Evolutionary conservation across 2,113 vertebrate genomes (phyloP).

Genomic region (Pimephales promelas): DNA sequence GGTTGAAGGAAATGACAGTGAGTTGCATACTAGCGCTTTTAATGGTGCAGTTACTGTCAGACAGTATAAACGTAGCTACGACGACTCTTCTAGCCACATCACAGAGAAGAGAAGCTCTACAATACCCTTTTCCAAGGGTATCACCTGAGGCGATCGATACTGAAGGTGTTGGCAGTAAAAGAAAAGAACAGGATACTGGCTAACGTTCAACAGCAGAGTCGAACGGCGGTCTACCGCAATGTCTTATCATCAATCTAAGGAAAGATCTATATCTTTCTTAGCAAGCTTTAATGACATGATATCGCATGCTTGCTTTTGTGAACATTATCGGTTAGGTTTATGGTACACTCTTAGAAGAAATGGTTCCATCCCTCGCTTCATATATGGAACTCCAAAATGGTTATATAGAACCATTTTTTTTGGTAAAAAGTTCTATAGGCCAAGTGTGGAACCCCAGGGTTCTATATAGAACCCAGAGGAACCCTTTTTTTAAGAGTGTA

Average conservation of each 20-base stretch:
- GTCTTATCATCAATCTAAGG: conserved; percentile 21
- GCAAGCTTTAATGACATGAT: not conserved
- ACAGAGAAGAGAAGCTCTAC: conserved; percentile 46
- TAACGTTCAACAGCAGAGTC: conserved; percentile 37
- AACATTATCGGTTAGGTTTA: not conserved
- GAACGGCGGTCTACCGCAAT: conserved; percentile 35
- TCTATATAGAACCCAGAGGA: too few relatives aligned
- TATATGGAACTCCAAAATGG: too few relatives aligned
- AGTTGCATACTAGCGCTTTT: conserved; percentile 16
- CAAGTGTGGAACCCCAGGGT: too few relatives aligned
- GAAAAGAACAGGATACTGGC: conserved; percentile 48
- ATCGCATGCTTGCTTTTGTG: not conserved
- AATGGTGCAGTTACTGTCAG: conserved; percentile 49
- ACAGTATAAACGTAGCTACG: conserved; percentile 25
- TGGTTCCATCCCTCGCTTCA: too few relatives aligned
- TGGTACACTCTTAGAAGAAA: too few relatives aligned
- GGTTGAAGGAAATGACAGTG: conserved; percentile 15
- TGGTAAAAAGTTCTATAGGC: too few relatives aligned
- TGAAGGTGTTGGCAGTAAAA: conserved; percentile 66
- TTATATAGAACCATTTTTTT: too few relatives aligned
- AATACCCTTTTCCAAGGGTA: conserved; percentile 77
- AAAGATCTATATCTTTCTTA: not conserved
- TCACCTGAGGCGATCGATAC: conserved; percentile 69
- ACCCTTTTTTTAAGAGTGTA: too few relatives aligned
- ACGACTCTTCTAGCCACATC: conserved; percentile 46